These are phyloP conservation scores for Caenorhabditis sp. DNA, from an alignment of 2,888 invertebrate species.

Conservation along the genomic window DNA sequence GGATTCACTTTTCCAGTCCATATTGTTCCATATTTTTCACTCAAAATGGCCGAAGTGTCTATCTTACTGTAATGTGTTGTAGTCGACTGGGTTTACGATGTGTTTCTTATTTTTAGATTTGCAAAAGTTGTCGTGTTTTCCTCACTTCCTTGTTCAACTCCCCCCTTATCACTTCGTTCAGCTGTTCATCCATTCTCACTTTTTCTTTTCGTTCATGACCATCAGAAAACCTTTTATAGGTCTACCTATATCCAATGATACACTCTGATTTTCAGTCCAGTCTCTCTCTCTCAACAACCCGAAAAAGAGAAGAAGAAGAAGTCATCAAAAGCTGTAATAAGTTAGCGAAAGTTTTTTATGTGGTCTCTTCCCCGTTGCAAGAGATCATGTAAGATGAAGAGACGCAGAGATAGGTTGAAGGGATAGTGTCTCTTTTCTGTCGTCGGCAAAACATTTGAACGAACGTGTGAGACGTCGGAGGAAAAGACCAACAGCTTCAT, in stretches of 20 bases:
- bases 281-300: neutral
- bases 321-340: constrained; percentile 59
- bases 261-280: constrained; percentile 42
- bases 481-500: constrained; percentile 13
- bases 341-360: constrained; percentile 59
- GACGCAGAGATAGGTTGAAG: constrained; percentile 7
- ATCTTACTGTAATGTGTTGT: no score
- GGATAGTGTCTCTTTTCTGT: neutral
- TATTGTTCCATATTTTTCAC: no score
- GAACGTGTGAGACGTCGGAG: constrained; percentile 30
- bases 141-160: neutral
- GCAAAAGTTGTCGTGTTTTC: no score
- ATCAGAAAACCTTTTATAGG: neutral
- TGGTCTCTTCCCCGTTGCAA: neutral
- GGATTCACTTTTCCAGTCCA: no score
- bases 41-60: no score
- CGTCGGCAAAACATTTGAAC: neutral
- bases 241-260: constrained; percentile 21
- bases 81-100: no score
- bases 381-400: neutral
- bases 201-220: neutral
- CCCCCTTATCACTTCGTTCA: no score
- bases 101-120: no score
- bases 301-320: neutral
- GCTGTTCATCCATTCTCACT: neutral